Evolutionary conservation across 1,140 invertebrate species (phyloP), one percentile per base, ranked within the genome.

Genomic region (Oreohelix idahoensis): DNA sequence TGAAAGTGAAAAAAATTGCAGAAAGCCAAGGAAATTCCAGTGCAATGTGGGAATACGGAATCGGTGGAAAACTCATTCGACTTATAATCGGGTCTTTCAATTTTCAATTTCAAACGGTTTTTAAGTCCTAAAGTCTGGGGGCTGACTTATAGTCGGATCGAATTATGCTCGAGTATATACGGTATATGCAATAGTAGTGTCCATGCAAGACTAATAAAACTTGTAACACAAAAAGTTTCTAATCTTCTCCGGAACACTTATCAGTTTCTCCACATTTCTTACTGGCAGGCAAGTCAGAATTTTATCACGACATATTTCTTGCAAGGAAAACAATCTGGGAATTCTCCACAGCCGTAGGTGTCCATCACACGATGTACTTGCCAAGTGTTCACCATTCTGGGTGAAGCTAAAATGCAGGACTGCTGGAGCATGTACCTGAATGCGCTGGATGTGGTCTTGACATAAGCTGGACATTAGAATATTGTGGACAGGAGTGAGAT

Each of bases 341-440:
- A 86, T 69, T 11, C 76, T 66, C 86, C 86, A 87, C 17, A 87
- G 69, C 5, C 84, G 76, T 20, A 86, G 75, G 26, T 77, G 63
- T n/a, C 86, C 86, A 70, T 87, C 86, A 79, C 83, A 86, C 0
- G 81, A 81, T n/a, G 77, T 78, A 49, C 83, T 81, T 2, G 82
- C 79, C 38, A 87, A 69, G 38, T 71, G 79, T 15, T 79, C 77
- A 29, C 79, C 86, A 80, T 82, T 83, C 23, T 82, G 79, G 66
- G 77, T 81, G 63, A 87, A 87, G 39, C 83, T 84, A 23, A 87
- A 73, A 13, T 81, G 66, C 32, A 80, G 42, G 29, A 87, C 66
- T 1, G 79, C 35, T 20, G 83, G 86, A 71, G 39, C 81, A n/a
- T 53, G 42, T 13, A 39, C n/a, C 20, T 74, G 63, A 23, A 63